A percentile compares a stretch with the other conserved stretches of the same genome.
Conservation (phyloP, 2,113 vertebrate species). For the Cisticola juncidis region DNA sequence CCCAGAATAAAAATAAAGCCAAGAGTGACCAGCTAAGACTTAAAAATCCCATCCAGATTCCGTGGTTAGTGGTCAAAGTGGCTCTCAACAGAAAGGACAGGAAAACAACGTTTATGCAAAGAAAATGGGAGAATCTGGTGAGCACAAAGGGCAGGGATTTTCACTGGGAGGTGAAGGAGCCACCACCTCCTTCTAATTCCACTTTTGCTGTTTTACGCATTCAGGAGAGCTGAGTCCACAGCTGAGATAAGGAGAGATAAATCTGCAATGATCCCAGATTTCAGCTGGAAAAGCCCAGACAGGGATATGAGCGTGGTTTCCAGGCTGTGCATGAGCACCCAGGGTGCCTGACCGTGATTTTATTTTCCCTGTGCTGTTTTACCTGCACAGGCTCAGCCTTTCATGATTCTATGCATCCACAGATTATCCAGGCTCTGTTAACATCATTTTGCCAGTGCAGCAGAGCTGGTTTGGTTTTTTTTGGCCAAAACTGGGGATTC, state of each 20-base stretch:
- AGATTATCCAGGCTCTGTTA: neutral
- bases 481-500: neutral
- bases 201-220: neutral
- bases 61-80: neutral
- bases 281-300: neutral
- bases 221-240: neutral
- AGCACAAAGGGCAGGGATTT: neutral
- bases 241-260: neutral
- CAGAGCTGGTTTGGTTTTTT: neutral
- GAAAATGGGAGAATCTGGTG: neutral
- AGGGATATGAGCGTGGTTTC: neutral
- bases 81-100: neutral
- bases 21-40: neutral
- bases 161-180: neutral
- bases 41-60: neutral
- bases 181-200: neutral
- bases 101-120: neutral
- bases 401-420: neutral
- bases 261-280: neutral
- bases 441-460: neutral
- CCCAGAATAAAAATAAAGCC: neutral
- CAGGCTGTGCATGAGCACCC: accelerated
- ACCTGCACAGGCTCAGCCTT: neutral
- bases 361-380: neutral
- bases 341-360: accelerated